Evolutionary conservation across 2,797 vertebrate species (phyloP), one percentile per base, ranked within the genome.

Genomic region (Ataeniobius toweri): DNA sequence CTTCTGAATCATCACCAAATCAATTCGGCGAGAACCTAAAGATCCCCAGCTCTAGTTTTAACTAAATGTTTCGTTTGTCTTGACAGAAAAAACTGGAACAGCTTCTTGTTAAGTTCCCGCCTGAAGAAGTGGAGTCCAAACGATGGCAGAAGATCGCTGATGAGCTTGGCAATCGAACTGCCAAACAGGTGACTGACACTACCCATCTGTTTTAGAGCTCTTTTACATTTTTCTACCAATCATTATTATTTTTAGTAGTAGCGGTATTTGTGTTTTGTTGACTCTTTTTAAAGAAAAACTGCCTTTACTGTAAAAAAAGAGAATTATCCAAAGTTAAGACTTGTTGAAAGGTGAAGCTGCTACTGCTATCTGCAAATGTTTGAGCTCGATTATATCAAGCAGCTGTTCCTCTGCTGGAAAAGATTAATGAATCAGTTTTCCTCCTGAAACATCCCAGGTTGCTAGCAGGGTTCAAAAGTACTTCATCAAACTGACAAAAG

Each of bases 401-500:
- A 79, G 76, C 84, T 79, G 71, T 63, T 80, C 63, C 67, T 82
- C 77, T 12, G 75, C 73, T 80, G 75, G 80, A 86, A 74, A 83
- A 83, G 71, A 83, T 86, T 86, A 86, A 89, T 75, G 6, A 36
- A 16, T 24, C 12, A n/a, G 7, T 88, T 82, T 87, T 81, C 74
- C 76, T 88, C 79, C 85, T 67, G 20, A 86, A 86, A 80, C 78
- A 24, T 87, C 86, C 28, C 90, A 99, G 98, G 98, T 99, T 87
- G 98, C 98, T 90, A 99, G 98, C 90, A 95, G 98, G 85, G 98
- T 99, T 83, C 98, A 99, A 86, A 99, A 99, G 91, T 99, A 99
- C 92, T 99, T 99, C 94, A 99, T 99, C 95, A 99, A 99, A 94
- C 94, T 99, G 93, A 99, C 98, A 83, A 99, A 99, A 95, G 98